phyloP scores from a whole-genome alignment of 2,797 vertebrate species.

The Gymnothorax javanicus region DNA sequence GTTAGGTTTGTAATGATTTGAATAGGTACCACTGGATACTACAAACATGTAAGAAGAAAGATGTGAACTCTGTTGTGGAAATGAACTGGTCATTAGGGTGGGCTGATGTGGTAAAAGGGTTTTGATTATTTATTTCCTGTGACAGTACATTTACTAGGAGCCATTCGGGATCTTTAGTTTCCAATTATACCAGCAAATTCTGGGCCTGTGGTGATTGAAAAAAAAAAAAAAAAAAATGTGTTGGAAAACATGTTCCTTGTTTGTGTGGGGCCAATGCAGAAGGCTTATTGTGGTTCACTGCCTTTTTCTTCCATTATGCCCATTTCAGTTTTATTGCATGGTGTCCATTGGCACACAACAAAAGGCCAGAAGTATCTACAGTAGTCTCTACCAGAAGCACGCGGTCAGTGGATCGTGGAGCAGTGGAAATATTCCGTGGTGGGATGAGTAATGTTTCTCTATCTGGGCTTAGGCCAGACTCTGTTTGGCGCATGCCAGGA shows the following conservation, averaged over 20 bases:
- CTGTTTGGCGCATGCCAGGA: too few relatives aligned
- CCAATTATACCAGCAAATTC: not conserved
- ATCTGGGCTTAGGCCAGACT: too few relatives aligned
- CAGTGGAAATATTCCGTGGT: too few relatives aligned
- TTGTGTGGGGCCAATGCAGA: not conserved
- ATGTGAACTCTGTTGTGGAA: not conserved
- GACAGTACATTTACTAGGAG: not conserved
- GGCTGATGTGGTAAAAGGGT: not conserved
- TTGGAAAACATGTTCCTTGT: not conserved
- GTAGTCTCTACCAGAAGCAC: too few relatives aligned
- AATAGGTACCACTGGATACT: not conserved
- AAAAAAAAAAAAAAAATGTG: not conserved
- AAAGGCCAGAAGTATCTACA: too few relatives aligned
- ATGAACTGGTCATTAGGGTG: not conserved
- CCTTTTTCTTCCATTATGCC: not conserved
- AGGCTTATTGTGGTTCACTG: not conserved
- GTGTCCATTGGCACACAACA: too few relatives aligned
- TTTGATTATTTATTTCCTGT: slow-evolving; percentile 4
- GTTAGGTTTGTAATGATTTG: not conserved
- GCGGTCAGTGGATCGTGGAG: too few relatives aligned
- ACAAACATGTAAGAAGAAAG: too few relatives aligned
- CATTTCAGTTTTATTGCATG: too few relatives aligned
- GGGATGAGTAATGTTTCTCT: too few relatives aligned
- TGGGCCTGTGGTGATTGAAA: not conserved
- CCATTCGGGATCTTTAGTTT: not conserved